These are phyloP conservation scores for Troilus luridus DNA, from an alignment of 2,888 invertebrate genomes.

Conservation along the genomic window DNA sequence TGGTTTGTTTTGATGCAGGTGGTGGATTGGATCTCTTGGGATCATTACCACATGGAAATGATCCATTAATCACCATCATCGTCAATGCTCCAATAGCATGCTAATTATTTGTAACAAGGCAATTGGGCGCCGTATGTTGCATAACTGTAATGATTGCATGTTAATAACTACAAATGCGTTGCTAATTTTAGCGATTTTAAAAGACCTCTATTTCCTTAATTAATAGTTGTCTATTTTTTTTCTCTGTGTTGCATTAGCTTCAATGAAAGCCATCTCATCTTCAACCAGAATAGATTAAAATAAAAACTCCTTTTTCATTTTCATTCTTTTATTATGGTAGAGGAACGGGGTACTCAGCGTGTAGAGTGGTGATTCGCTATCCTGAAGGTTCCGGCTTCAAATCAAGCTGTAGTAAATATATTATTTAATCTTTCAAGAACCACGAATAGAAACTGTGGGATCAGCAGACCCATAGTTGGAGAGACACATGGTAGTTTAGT, in stretches of 20 bases:
- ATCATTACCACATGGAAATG: background rate
- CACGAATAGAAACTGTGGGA: too few species aligned
- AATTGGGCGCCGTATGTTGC: background rate
- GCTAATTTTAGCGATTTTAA: background rate
- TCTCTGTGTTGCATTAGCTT: background rate
- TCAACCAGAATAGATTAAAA: background rate
- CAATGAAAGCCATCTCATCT: background rate
- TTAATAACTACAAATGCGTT: background rate
- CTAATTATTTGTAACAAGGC: background rate
- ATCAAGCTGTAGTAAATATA: too few species aligned
- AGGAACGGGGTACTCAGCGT: too few species aligned
- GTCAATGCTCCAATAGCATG: background rate
- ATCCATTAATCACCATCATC: constrained; percentile 20
- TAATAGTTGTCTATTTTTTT: background rate
- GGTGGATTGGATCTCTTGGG: background rate
- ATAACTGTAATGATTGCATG: background rate
- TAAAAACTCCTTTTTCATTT: background rate
- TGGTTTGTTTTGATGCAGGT: background rate
- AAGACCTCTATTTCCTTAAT: background rate
- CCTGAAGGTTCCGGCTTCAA: too few species aligned
- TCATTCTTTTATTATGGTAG: too few species aligned
- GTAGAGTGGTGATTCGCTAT: too few species aligned
- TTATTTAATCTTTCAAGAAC: too few species aligned
- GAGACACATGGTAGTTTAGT: too few species aligned
- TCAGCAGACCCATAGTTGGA: too few species aligned